phyloP scores from a whole-genome alignment of 2,888 invertebrate species.

The Melitaea athalia region DNA sequence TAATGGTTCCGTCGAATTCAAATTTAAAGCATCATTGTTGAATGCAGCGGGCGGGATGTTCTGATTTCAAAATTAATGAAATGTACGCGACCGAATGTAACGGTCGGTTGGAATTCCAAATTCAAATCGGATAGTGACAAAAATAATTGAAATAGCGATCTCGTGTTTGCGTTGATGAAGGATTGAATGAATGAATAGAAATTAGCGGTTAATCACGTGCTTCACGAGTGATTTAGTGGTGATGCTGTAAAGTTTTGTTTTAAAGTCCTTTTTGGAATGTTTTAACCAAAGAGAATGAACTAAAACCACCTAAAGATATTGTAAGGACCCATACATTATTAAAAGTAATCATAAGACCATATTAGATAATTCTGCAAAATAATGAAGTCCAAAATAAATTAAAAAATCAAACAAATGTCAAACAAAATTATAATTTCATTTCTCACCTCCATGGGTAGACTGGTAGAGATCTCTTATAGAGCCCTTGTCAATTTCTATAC shows the following conservation, averaged over 20 bases:
- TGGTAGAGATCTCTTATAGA: too few species aligned
- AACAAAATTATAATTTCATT: too few species aligned
- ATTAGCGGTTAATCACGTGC: constrained; percentile 29
- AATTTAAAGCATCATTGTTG: constrained; percentile 40
- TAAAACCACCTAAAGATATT: too few species aligned
- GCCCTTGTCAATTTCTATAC: too few species aligned
- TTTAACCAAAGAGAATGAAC: neutral
- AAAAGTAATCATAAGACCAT: too few species aligned
- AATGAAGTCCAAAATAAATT: too few species aligned
- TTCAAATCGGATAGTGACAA: constrained; percentile 40
- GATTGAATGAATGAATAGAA: constrained; percentile 33
- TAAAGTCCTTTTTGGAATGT: neutral
- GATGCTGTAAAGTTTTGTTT: neutral
- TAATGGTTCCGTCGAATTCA: constrained; percentile 32
- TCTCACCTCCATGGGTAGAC: too few species aligned
- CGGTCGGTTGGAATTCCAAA: constrained; percentile 40
- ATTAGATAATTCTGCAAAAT: too few species aligned
- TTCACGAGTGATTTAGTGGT: neutral
- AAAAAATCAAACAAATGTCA: too few species aligned
- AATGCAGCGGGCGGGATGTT: constrained; percentile 32
- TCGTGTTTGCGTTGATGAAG: constrained; percentile 31
- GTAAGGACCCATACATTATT: too few species aligned
- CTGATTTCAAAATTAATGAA: constrained; percentile 45
- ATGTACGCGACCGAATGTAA: constrained; percentile 41
- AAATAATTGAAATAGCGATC: constrained; percentile 37